Evolutionary conservation across 2,113 vertebrate species (phyloP), one percentile per base, ranked within the genome.

Genomic region (Lanius ludovicianus): DNA sequence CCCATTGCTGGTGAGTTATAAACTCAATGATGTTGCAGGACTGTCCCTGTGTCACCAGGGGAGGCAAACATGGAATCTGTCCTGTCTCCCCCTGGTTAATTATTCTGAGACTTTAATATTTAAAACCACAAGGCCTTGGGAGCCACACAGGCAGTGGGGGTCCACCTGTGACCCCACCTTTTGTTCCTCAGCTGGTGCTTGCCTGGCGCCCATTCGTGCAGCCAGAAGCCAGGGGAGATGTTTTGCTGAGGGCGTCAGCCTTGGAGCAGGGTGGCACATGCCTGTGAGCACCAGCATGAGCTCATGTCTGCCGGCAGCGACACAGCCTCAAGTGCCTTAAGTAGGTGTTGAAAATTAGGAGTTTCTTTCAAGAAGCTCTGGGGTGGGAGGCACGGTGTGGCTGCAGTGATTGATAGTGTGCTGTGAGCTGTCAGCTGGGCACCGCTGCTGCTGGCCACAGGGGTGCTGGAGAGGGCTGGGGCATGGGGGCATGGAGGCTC

Each of bases 281-380:
- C 91, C 87, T 50, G 6, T 1, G 17, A 94, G 93, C 80, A 7
- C 49, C 94, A 68, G 95, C 94, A 97, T 98, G 97, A 98, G 97
- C 96, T 98, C 93, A 97, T 7, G 97, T 97, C 97, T 98, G 97
- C 87, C 33, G 53, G 80, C 87, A 93, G 89, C 65, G 20, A 63
- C 35, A 3, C 62, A 39, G 94, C 91, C 95, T 95, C 52, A 85
- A 92, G 95, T 96, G 97, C 91, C 94, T 96, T 93, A 98, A 97
- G 97, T 96, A 96, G 97, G 96, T 97, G 97, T 96, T 97, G 97
- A 98, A 97, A 98, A 96, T 89, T 10, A n/a, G 83, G 93, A 93
- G 87, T 91, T 97, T 96, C 96, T 96, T 77, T 97, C 90, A 93
- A 93, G 92, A 52, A 85, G 90, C 90, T 76, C 91, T 90, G 19